Conservation (phyloP, 1,140 invertebrate species). For the Drosophila kohkoa region DNA sequence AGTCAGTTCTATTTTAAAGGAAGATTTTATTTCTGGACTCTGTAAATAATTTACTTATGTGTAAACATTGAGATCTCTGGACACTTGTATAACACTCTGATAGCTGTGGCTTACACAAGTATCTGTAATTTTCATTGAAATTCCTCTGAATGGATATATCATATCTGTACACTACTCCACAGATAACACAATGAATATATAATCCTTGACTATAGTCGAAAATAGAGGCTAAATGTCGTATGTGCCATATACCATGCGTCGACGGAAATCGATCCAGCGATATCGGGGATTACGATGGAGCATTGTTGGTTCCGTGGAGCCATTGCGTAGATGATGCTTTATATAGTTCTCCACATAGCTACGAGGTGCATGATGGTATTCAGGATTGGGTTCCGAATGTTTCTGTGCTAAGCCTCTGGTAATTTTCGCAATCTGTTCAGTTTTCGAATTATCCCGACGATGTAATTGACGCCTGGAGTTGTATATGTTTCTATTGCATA, state of each 20-base stretch:
- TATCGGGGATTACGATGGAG: conserved; percentile 40
- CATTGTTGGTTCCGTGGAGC: neutral
- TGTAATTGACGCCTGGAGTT: neutral
- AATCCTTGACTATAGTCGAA: neutral
- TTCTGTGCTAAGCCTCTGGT: neutral
- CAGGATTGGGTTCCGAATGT: conserved; percentile 45
- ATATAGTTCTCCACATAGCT: conserved; percentile 42
- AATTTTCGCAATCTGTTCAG: neutral
- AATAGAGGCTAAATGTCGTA: conserved; percentile 34
- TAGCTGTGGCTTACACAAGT: too few relatives aligned
- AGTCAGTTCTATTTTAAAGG: too few relatives aligned
- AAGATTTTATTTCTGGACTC: too few relatives aligned
- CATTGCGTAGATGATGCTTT: conserved; percentile 28
- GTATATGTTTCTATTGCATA: neutral
- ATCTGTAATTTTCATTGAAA: too few relatives aligned
- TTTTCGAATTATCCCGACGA: neutral
- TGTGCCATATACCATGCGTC: conserved; percentile 54
- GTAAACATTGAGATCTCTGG: too few relatives aligned
- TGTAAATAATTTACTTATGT: too few relatives aligned
- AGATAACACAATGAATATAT: too few relatives aligned
- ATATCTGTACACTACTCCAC: too few relatives aligned
- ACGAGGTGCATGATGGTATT: conserved; percentile 50
- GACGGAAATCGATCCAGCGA: conserved; percentile 56
- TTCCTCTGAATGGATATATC: too few relatives aligned
- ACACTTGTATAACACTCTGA: too few relatives aligned